Base-by-base conservation (phyloP, 2,888 invertebrate species). In the Podotricha telesiphe region DNA sequence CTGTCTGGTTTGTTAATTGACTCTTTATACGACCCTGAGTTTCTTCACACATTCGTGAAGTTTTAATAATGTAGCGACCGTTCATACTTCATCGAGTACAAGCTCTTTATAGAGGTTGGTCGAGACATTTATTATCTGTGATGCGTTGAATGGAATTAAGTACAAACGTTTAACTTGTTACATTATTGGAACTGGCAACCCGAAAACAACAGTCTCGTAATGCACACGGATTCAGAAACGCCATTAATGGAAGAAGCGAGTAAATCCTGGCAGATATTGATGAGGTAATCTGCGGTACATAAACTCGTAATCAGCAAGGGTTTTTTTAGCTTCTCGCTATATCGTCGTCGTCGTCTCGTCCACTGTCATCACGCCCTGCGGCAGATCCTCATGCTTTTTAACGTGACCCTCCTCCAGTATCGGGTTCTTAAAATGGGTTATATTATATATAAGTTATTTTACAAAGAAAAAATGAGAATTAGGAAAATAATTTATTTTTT, bases 1-100 rank as follows among this genome's bases (percentile, higher is more conserved):
- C 79, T 79, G 67, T 69, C 76, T 75, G 80, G 86, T 85, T 86
- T 87, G 85, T 85, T 87, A 89, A 89, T 87, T 83, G 87, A 81
- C 80, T 82, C 79, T 86, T 86, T 85, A 88, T 85, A 81, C 79
- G 76, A 75, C 67, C 37, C 34, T 65, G 65, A 42, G 74, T 76
- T 77, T 74, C 77, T 75, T 77, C 72, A 67, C 76, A 74, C 80
- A 79, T 81, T 81, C 78, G 79, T 73, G 75, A 77, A 74, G 73
- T 76, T 63, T 73, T 72, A 69, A 71, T 71, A 70, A 73, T 65
- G 69, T 71, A 74, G 48, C 47, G 59, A 53, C 55, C 37, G 61
- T 66, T 47, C 67, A 69, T 65, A 50, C 66, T 63, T 47, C 62
- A 62, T 42, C 22, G 61, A 48, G 55, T 45, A 51, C 63, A 62